Conservation (phyloP, 2,888 invertebrate species). For the Gastrophysa polygoni region DNA sequence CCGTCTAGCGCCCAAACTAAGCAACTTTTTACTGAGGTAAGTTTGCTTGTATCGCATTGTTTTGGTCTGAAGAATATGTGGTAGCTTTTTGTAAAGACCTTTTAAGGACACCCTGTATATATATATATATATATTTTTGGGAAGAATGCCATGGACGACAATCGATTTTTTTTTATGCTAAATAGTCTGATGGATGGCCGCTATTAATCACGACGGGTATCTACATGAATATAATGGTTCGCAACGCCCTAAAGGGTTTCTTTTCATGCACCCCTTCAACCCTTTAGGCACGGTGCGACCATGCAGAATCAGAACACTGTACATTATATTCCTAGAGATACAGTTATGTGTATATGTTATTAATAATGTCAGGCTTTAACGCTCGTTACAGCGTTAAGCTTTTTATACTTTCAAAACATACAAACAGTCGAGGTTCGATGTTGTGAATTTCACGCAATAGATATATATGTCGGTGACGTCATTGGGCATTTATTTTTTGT, state of each 20-base stretch:
- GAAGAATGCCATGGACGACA: no score
- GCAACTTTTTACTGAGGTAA: no score
- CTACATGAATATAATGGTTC: constrained; percentile 42
- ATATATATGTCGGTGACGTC: no score
- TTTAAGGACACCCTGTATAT: no score
- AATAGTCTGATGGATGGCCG: constrained; percentile 32
- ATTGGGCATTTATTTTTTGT: no score
- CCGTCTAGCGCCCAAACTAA: no score
- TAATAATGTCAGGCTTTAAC: constrained; percentile 40
- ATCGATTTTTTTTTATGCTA: constrained; percentile 37
- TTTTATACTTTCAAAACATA: constrained; percentile 38
- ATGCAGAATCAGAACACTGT: constrained; percentile 35
- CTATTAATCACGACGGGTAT: constrained; percentile 43
- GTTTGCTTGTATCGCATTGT: no score
- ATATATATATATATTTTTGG: no score
- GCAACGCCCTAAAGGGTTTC: constrained; percentile 43
- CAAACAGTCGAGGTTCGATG: constrained; percentile 17
- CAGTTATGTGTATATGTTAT: constrained; percentile 20
- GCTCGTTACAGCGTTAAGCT: constrained; percentile 44
- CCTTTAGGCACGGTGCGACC: constrained; percentile 44
- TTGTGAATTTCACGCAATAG: background rate
- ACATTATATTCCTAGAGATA: constrained; percentile 8
- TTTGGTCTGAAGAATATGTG: no score
- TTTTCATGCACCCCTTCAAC: constrained; percentile 36
- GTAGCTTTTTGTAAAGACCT: no score